phyloP scores from a whole-genome alignment of 2,113 vertebrate genomes.

The Hippolais icterina region DNA sequence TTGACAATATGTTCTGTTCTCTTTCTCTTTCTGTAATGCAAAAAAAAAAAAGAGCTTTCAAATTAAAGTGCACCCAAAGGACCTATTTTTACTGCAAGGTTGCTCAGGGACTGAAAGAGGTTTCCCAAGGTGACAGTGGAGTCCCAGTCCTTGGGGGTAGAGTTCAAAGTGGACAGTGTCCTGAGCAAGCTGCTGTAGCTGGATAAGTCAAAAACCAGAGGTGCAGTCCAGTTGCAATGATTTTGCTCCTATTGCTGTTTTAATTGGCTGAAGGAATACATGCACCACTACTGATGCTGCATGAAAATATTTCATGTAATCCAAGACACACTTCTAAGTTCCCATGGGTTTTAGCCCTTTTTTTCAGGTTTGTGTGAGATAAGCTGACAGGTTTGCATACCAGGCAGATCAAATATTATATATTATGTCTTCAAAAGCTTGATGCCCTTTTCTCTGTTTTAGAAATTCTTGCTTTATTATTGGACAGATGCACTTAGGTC shows the following conservation, averaged over 20 bases:
- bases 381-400: background rate
- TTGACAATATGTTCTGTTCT: background rate
- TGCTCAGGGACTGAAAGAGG: background rate
- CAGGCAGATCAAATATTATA: background rate
- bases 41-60: background rate
- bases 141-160: background rate
- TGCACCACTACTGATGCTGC: background rate
- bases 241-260: background rate
- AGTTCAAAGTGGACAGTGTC: background rate
- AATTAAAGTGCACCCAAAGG: background rate
- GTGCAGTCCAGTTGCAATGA: accelerated
- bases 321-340: background rate
- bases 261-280: background rate
- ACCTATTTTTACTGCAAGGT: background rate
- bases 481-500: background rate
- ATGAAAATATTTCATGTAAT: background rate
- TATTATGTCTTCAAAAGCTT: background rate
- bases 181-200: background rate
- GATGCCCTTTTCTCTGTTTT: background rate
- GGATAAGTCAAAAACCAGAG: background rate
- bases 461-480: background rate
- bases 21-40: background rate
- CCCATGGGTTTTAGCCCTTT: background rate
- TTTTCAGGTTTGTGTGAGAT: background rate
- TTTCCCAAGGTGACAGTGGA: background rate